Conservation (phyloP, 2,888 invertebrate species). For the Drosophila pegasa region DNA sequence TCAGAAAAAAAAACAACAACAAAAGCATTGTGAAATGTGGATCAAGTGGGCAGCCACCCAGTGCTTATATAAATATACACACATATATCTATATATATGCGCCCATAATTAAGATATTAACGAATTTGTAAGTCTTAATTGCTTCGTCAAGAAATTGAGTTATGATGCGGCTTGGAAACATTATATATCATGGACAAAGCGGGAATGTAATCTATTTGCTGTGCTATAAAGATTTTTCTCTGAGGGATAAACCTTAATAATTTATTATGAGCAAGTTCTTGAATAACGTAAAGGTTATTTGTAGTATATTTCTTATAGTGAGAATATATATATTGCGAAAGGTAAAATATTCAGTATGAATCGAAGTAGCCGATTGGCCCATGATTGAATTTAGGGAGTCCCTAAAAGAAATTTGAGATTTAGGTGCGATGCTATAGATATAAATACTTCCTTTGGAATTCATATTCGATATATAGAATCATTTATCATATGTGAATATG, state of each 20-base stretch:
- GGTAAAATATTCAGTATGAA: background rate
- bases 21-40: background rate
- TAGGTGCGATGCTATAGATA: too few relatives aligned
- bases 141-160: background rate
- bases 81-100: background rate
- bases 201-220: background rate
- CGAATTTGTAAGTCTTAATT: constrained; percentile 2
- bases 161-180: background rate
- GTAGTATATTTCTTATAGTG: background rate
- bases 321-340: background rate
- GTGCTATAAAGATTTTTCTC: background rate
- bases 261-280: background rate
- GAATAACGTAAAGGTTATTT: background rate
- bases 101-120: background rate
- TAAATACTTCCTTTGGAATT: too few relatives aligned
- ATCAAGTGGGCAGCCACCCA: background rate
- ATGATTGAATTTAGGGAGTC: too few relatives aligned
- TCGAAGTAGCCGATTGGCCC: too few relatives aligned
- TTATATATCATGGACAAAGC: background rate
- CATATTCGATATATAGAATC: too few relatives aligned
- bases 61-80: background rate
- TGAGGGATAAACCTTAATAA: background rate
- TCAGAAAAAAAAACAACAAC: too few relatives aligned
- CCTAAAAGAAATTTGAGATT: too few relatives aligned
- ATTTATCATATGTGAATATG: too few relatives aligned